Evolutionary conservation across 1,140 invertebrate genomes (phyloP).

Genomic region (Coboldia fuscipes): DNA sequence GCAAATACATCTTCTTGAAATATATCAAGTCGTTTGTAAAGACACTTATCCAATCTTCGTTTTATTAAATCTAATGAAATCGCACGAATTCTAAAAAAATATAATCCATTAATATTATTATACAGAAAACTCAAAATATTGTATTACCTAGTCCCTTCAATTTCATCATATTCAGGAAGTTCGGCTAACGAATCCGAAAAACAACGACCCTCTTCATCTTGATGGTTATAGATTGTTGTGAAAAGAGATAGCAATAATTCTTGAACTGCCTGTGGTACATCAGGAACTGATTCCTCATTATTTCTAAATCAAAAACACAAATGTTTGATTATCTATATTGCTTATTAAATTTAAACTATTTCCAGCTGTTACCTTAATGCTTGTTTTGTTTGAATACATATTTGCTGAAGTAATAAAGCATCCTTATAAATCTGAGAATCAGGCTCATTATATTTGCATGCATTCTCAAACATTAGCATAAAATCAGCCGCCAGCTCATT

Average conservation of each 20-base stretch:
- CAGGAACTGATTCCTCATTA: constrained; percentile 67
- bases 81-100: constrained; percentile 36
- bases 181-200: constrained; percentile 92
- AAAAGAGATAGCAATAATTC: constrained; percentile 84
- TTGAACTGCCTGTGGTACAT: constrained; percentile 71
- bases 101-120: constrained; percentile 3
- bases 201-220: constrained; percentile 89
- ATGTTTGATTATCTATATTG: no score
- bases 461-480: constrained; percentile 96
- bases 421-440: constrained; percentile 98
- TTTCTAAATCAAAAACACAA: no score
- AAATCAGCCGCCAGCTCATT: constrained; percentile 87
- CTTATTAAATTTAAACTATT: background rate
- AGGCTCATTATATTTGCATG: constrained; percentile 98
- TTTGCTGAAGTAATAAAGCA: constrained; percentile 75
- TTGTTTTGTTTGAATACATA: constrained; percentile 81
- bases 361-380: constrained; percentile 32
- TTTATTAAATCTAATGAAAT: constrained; percentile 73
- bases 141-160: constrained; percentile 38
- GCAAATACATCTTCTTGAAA: constrained; percentile 96
- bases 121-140: constrained; percentile 1
- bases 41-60: constrained; percentile 58
- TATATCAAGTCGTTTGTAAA: constrained; percentile 78
- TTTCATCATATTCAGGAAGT: constrained; percentile 70
- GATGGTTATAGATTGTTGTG: constrained; percentile 83